These are phyloP conservation scores for Eubasilissa splendida DNA, from an alignment of 2,888 invertebrate genomes.

Conservation along the genomic window DNA sequence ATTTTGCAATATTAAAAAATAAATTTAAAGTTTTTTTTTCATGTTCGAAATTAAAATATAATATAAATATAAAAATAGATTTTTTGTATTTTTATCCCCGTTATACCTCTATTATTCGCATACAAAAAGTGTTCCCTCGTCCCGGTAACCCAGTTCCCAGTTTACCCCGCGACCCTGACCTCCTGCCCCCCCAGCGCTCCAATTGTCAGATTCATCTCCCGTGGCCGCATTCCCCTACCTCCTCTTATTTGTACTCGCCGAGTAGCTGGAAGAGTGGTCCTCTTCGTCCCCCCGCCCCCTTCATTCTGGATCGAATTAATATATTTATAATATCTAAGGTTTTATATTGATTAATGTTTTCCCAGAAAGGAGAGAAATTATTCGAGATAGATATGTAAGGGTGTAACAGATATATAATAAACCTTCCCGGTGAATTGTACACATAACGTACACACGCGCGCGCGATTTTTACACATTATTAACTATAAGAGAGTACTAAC, in stretches of 20 bases:
- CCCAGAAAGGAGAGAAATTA: too few species aligned
- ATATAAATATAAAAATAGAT: too few species aligned
- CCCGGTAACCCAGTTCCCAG: conserved; percentile 35
- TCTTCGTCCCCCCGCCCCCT: neutral
- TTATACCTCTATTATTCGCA: neutral
- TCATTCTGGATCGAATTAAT: neutral
- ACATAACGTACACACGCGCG: too few species aligned
- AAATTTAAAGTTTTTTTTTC: neutral
- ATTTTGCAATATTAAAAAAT: too few species aligned
- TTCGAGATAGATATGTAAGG: too few species aligned
- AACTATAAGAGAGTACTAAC: too few species aligned
- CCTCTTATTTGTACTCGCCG: neutral
- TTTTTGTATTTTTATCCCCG: too few species aligned
- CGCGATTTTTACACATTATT: too few species aligned
- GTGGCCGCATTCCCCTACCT: neutral
- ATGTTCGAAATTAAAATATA: neutral
- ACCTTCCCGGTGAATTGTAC: too few species aligned
- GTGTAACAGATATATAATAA: too few species aligned
- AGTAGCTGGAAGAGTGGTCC: neutral
- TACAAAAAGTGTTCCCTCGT: conserved; percentile 8
- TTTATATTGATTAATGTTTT: too few species aligned
- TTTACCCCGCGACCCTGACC: conserved; percentile 38
- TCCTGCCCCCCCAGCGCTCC: conserved; percentile 14
- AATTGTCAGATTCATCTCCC: neutral
- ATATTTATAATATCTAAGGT: neutral